Conservation (phyloP, 1,140 invertebrate species). For the Harpegnathos saltator region DNA sequence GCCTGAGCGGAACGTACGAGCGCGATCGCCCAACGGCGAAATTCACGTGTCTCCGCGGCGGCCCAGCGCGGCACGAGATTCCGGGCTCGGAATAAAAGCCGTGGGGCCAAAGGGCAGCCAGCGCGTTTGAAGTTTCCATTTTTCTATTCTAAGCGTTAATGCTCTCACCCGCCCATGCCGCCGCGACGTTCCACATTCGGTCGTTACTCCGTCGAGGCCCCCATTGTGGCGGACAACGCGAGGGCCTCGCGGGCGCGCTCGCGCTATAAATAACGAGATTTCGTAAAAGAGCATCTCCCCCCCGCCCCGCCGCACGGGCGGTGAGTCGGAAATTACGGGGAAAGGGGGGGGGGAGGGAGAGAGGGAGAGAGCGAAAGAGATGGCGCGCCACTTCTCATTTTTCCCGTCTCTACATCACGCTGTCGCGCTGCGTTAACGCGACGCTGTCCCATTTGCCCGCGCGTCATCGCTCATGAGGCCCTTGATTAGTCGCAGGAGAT, state of each 20-base stretch:
- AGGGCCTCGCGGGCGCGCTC: neutral
- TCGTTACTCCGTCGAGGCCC: conserved; percentile 43
- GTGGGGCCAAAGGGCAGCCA: neutral
- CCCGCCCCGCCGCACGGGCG: conserved; percentile 46
- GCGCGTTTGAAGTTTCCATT: conserved; percentile 59
- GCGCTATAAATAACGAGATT: conserved; percentile 75
- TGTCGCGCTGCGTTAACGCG: conserved; percentile 72
- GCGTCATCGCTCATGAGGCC: conserved; percentile 45
- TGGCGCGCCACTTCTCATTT: conserved; percentile 70
- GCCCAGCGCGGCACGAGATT: too few relatives aligned
- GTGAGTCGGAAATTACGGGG: conserved; percentile 38
- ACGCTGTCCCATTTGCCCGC: conserved; percentile 72
- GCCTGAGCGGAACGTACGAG: too few relatives aligned
- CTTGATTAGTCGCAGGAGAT: conserved; percentile 64
- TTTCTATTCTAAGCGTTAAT: conserved; percentile 50
- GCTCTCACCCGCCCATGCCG: conserved; percentile 11
- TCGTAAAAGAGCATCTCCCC: conserved; percentile 67
- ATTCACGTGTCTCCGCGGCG: conserved; percentile 2
- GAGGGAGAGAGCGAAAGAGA: neutral
- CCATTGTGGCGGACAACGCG: conserved; percentile 44
- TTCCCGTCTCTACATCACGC: conserved; percentile 74
- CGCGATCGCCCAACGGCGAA: neutral
- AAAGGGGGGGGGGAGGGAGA: conserved; percentile 4
- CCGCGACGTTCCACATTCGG: neutral
- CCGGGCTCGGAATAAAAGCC: too few relatives aligned